Conservation (phyloP, 2,888 invertebrate genomes). For the Hipparchia semele region DNA sequence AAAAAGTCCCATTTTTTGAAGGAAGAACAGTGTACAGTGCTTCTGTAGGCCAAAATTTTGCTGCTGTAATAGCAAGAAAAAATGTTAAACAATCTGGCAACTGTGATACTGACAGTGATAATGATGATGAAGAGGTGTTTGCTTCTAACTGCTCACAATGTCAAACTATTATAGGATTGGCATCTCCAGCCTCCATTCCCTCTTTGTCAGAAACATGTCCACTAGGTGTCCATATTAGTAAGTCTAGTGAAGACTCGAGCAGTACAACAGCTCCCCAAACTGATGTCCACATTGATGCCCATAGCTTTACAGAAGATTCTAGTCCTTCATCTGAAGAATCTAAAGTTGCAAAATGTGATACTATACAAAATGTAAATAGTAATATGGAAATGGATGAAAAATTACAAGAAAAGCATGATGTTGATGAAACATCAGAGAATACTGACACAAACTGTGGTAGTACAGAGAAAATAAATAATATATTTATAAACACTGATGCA, state of each 20-base stretch:
- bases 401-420: constrained; percentile 52
- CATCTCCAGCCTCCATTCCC: constrained; percentile 83
- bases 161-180: constrained; percentile 80
- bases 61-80: constrained; percentile 87
- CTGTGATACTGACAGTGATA: constrained; percentile 84
- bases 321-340: constrained; percentile 83
- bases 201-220: constrained; percentile 86
- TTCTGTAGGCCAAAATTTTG: constrained; percentile 90
- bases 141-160: constrained; percentile 86
- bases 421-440: constrained; percentile 54
- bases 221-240: constrained; percentile 83
- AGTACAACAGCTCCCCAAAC: constrained; percentile 83
- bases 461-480: constrained; percentile 83
- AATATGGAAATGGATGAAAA: constrained; percentile 54
- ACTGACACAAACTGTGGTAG: constrained; percentile 57
- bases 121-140: constrained; percentile 85
- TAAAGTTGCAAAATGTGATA: constrained; percentile 72
- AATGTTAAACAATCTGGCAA: constrained; percentile 75
- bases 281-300: constrained; percentile 81
- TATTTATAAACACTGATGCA: constrained; percentile 90
- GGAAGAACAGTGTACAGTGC: constrained; percentile 87
- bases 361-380: constrained; percentile 57
- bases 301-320: constrained; percentile 81
- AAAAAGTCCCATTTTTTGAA: constrained; percentile 86
- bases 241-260: constrained; percentile 84